Percentiles rank a stretch among this genome's conserved stretches.
phyloP scores from a whole-genome alignment of 2,113 vertebrate species.

The Tapirus terrestris region DNA sequence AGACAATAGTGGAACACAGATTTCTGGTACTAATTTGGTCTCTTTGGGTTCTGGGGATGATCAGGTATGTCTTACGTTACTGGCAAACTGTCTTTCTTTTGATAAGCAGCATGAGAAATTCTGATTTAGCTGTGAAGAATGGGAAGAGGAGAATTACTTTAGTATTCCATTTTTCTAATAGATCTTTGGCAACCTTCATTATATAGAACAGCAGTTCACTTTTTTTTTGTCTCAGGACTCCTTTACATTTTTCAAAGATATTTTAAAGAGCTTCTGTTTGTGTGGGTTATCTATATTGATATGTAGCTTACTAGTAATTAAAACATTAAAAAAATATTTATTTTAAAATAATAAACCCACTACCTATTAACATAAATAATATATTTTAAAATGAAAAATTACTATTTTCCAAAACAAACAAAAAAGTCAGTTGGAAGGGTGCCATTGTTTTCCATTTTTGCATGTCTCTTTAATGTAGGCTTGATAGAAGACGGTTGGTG shows the following conservation, averaged over 20 bases:
- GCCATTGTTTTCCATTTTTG: not conserved
- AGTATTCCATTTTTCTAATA: constrained; percentile 22
- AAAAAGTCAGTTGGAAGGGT: not conserved
- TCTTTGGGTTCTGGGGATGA: constrained; percentile 19
- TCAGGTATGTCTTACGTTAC: constrained; percentile 49
- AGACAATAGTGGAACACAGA: not conserved
- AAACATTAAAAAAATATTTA: constrained; percentile 31
- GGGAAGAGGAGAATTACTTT: not conserved
- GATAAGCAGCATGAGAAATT: constrained; percentile 19
- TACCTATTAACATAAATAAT: not conserved
- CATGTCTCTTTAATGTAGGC: not conserved
- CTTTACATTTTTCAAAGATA: constrained; percentile 16
- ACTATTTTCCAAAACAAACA: constrained; percentile 11
- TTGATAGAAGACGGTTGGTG: not conserved
- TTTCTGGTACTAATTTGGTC: not conserved
- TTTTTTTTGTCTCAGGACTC: not conserved
- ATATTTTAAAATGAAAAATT: constrained; percentile 38
- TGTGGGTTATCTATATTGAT: constrained; percentile 2
- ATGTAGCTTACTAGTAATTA: constrained; percentile 6
- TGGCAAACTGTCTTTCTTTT: constrained; percentile 29
- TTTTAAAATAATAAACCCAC: not conserved
- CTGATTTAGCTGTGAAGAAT: not conserved
- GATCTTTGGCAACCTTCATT: not conserved
- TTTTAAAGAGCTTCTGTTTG: not conserved
- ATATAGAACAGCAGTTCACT: not conserved